phyloP scores from a whole-genome alignment of 2,797 vertebrate genomes.

The Manis javanica region DNA sequence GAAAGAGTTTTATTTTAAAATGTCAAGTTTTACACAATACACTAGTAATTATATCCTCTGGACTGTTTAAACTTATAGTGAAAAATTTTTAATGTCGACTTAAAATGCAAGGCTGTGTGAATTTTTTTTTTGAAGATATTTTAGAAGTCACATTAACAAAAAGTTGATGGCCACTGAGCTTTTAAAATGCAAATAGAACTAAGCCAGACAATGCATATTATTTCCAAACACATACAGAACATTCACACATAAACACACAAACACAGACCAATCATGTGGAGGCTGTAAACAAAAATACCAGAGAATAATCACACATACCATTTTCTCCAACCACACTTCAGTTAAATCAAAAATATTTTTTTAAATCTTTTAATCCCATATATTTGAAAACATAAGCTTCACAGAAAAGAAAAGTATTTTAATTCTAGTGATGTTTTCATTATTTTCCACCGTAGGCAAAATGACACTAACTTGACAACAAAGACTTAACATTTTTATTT shows the following conservation, averaged over 20 bases:
- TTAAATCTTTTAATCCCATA: not conserved
- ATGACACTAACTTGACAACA: slow-evolving; percentile 1
- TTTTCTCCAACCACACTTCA: not conserved
- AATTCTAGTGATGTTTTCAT: not conserved
- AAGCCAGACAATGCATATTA: not conserved
- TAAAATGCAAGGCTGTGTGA: not conserved
- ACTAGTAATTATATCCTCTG: not conserved
- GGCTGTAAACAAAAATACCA: slow-evolving; percentile 31
- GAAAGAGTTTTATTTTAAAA: slow-evolving; percentile 42
- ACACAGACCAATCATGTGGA: not conserved
- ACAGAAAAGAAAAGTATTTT: not conserved
- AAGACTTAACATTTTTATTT: slow-evolving; percentile 29
- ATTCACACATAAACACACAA: not conserved
- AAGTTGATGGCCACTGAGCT: not conserved
- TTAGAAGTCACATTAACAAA: slow-evolving; percentile 17
- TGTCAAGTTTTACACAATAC: slow-evolving; percentile 33
- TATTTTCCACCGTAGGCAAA: not conserved
- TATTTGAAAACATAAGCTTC: slow-evolving; percentile 29
- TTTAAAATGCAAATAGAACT: not conserved
- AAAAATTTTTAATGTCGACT: slow-evolving; percentile 3
- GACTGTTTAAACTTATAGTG: slow-evolving; percentile 20
- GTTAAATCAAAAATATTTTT: slow-evolving; percentile 20
- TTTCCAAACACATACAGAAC: slow-evolving; percentile 6
- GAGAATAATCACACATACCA: not conserved
- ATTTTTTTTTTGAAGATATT: slow-evolving; percentile 36